phyloP scores from a whole-genome alignment of 2,113 vertebrate genomes.

The Tenrec ecaudatus region DNA sequence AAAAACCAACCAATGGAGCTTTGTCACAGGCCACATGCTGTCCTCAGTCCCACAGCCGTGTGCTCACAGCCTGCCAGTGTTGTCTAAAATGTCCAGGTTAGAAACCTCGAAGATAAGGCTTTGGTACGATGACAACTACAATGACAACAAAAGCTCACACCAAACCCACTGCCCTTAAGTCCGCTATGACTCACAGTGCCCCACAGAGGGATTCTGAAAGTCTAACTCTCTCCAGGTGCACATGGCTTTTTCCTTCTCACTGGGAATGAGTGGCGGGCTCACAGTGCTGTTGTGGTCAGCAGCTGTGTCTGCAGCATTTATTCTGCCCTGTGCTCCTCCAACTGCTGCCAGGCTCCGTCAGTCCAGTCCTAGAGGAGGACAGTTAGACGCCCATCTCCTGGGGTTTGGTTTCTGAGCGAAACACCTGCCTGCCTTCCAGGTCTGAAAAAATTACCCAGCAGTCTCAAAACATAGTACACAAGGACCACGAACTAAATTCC shows the following conservation, averaged over 20 bases:
- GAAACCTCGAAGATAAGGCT: not conserved
- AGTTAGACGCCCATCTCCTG: not conserved
- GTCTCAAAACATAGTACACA: constrained; percentile 26
- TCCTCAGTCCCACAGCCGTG: not conserved
- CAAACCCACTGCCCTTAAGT: too few relatives aligned
- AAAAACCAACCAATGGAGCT: not conserved
- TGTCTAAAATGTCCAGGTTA: not conserved
- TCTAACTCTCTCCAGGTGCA: too few relatives aligned
- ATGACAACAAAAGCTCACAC: too few relatives aligned
- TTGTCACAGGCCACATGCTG: constrained; percentile 1
- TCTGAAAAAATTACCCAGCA: constrained; percentile 50
- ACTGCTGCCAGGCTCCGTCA: not conserved
- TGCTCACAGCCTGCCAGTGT: not conserved
- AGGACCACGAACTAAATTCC: not conserved
- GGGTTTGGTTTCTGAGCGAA: not conserved
- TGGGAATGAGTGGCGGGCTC: too few relatives aligned
- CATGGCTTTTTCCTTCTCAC: too few relatives aligned
- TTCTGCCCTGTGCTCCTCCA: not conserved
- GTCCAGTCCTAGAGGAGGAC: not conserved
- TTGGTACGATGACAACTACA: not conserved
- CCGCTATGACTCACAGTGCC: too few relatives aligned
- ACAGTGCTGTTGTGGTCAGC: too few relatives aligned
- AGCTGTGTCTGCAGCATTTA: not conserved
- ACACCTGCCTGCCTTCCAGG: not conserved
- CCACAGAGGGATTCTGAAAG: too few relatives aligned